Conservation (phyloP, 2,113 vertebrate species). For the Anas platyrhynchos region DNA sequence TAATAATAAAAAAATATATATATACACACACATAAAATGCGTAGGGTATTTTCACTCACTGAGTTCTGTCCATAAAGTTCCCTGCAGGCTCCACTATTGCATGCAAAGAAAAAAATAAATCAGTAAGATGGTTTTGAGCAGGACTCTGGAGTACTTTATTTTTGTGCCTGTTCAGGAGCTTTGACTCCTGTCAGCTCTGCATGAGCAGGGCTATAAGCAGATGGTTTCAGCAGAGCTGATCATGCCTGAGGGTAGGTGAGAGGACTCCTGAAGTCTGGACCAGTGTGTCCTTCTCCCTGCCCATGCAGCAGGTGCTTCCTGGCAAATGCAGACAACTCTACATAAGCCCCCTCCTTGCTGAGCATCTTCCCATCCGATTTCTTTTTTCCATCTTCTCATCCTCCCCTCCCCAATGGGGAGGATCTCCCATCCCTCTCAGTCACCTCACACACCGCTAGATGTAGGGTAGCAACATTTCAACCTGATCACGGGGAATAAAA, state of each 20-base stretch:
- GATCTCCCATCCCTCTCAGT: not conserved
- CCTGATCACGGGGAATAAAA: not conserved
- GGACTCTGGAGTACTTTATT: not conserved
- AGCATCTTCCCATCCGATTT: not conserved
- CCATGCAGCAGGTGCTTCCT: not conserved
- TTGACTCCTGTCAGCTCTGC: not conserved
- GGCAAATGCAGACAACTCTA: not conserved
- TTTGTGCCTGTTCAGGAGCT: not conserved
- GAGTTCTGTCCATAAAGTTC: not conserved
- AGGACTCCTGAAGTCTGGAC: not conserved
- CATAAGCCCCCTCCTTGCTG: not conserved
- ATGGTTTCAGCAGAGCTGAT: not conserved
- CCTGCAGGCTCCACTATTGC: not conserved
- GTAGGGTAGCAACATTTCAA: not conserved
- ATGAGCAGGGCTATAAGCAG: not conserved
- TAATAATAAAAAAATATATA: not conserved
- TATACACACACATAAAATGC: fast-evolving
- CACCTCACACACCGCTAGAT: not conserved
- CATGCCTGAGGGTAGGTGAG: not conserved
- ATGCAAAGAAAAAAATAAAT: not conserved
- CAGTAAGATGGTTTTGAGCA: not conserved
- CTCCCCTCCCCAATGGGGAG: fast-evolving
- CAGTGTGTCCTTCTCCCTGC: not conserved
- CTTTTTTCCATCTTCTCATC: not conserved
- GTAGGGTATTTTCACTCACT: no score